Base-by-base conservation (phyloP, 2,797 vertebrate species). In the Fistularia commersonii region DNA sequence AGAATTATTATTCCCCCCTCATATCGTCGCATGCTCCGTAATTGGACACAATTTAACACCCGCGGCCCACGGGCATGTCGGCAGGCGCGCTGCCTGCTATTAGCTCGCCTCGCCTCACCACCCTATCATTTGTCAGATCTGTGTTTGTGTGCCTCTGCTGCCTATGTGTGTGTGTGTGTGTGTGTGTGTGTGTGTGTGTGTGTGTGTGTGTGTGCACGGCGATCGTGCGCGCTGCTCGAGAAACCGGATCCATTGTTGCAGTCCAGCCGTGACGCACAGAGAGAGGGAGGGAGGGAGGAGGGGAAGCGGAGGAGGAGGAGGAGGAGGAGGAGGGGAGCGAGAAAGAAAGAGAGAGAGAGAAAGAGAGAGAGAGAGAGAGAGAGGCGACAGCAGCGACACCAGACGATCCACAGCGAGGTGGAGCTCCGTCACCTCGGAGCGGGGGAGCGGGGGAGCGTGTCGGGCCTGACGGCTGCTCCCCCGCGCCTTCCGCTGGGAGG, bases 41-140 rank as follows among this genome's bases (percentile, higher is more conserved):
- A 89, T 88, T 89, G 86, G 86, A 89, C 86, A 86, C 85, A 84
- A 84, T 90, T 89, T 89, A 88, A 87, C 86, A 88, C 82, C 80
- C 66, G 76, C 79, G 81, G 85, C 86, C 81, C 84, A 81, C 82
- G 81, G 84, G 85, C 84, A 84, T 77, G 82, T 85, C 79, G 79
- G 79, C 81, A 74, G 79, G 75, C 83, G 66, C 76, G 12, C 77
- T 81, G 83, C 77, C 83, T 80, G 64, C 82, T 81, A 84, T 87
- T 83, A 87, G 76, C 77, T 77, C 57, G 58, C 77, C 79, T 75
- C 74, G 69, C 69, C 73, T 77, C 73, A 66, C 80, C 74, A 72
- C 70, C 76, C 67, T 85, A 81, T 87, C 83, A 82, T 81, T 82
- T 81, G 77, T 83, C 81, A 81, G 78, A 85, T 87, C 85, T 77